A percentile compares a stretch with the other conserved stretches of the same genome.
Evolutionary conservation across 2,797 vertebrate genomes (phyloP).

Genomic region (Molossus alvarezi): DNA sequence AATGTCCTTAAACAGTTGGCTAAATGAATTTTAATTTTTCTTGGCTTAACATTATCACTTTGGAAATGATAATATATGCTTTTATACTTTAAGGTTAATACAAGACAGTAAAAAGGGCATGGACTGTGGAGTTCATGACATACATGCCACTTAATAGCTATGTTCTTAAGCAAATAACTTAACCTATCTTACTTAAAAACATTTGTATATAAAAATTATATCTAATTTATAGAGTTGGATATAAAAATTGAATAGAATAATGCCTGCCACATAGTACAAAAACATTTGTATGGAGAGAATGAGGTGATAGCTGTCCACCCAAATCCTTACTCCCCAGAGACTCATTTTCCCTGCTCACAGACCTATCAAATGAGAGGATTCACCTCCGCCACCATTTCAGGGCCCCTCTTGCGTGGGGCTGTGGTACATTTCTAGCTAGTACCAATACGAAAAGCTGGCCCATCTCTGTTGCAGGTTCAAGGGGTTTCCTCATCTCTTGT

Average conservation of each 20-base stretch:
- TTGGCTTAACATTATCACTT: not conserved
- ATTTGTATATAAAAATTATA: not conserved
- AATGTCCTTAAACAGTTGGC: not conserved
- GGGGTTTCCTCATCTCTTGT: not conserved
- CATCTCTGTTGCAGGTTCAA: not conserved
- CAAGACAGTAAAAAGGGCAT: not conserved
- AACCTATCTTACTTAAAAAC: not conserved
- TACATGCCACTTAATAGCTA: not conserved
- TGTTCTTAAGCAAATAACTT: not conserved
- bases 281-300: not conserved
- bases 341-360: not conserved
- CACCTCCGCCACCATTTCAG: not conserved
- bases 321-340: not conserved
- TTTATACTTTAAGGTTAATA: not conserved
- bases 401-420: not conserved
- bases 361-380: not conserved
- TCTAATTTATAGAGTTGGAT: not conserved
- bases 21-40: slow-evolving; percentile 43
- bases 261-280: not conserved
- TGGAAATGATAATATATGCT: not conserved
- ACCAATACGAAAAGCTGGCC: not conserved
- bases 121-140: not conserved
- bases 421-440: not conserved
- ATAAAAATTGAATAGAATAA: slow-evolving; percentile 40
- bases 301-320: not conserved